Percentiles rank a stretch among this genome's conserved stretches.
These are phyloP conservation scores for Ernsta delagoae DNA, from an alignment of 2,888 invertebrate species.

Conservation along the genomic window DNA sequence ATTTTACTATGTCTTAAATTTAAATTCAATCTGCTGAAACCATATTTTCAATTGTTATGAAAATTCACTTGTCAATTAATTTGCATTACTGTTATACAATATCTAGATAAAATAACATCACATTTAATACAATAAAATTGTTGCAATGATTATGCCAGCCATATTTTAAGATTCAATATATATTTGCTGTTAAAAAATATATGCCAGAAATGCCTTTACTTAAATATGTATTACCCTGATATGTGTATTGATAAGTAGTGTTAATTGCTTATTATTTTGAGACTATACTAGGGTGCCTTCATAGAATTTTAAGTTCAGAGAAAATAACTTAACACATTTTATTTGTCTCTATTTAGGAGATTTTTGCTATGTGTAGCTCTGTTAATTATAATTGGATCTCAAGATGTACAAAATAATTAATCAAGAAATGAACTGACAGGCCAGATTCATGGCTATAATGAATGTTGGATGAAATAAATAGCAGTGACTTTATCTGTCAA, in stretches of 20 bases:
- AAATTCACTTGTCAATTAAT: background rate
- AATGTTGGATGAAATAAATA: background rate
- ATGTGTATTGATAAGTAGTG: too few species aligned
- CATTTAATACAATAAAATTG: background rate
- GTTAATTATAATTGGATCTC: conserved; percentile 7
- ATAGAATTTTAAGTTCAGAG: conserved; percentile 2
- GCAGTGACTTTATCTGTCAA: conserved; percentile 1
- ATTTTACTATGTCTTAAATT: background rate
- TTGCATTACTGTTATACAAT: background rate
- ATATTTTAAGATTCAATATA: conserved; percentile 10
- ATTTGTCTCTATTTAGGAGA: background rate
- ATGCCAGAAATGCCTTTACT: too few species aligned
- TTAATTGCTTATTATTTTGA: too few species aligned
- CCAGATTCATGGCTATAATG: background rate
- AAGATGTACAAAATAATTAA: conserved; percentile 1
- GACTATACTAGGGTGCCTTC: conserved; percentile 8
- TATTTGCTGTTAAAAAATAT: background rate
- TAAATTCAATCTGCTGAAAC: background rate
- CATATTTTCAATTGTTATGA: background rate
- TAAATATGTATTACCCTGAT: too few species aligned
- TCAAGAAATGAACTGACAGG: background rate
- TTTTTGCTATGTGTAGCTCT: background rate
- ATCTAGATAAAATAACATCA: background rate
- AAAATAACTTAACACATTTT: background rate
- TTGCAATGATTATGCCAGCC: background rate